A percentile compares a stretch with the other conserved stretches of the same genome.
These are phyloP conservation scores for Phengaris arion DNA, from an alignment of 2,888 invertebrate species.

Conservation along the genomic window DNA sequence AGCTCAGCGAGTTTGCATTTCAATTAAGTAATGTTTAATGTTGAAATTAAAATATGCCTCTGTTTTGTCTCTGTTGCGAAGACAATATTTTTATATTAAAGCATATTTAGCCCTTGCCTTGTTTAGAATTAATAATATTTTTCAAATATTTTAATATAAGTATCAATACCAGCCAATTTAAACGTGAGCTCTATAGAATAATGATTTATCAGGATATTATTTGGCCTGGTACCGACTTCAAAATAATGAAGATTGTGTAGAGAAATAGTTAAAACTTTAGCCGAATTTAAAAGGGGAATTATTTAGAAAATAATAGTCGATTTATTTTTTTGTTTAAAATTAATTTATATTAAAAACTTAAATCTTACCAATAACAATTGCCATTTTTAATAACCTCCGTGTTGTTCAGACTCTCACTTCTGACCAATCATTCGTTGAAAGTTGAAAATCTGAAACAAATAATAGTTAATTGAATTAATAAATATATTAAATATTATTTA, in stretches of 20 bases:
- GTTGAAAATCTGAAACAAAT: constrained; percentile 16
- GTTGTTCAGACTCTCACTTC: not conserved
- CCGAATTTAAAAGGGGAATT: no score
- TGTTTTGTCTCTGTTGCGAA: not conserved
- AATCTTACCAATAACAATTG: constrained; percentile 5
- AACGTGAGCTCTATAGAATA: no score
- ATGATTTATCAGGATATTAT: no score
- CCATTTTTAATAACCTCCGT: constrained; percentile 16
- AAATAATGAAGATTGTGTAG: no score
- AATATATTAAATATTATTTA: not conserved
- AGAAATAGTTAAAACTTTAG: no score
- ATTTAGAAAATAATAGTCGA: no score
- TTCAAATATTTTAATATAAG: no score
- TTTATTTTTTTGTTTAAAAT: not conserved
- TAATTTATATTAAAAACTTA: not conserved
- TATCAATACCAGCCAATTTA: no score
- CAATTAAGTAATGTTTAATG: not conserved
- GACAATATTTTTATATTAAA: no score
- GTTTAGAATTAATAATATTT: no score
- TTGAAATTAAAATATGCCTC: not conserved
- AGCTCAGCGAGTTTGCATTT: not conserved
- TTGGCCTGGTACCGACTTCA: no score
- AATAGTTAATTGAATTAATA: not conserved
- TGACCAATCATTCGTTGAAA: constrained; percentile 11
- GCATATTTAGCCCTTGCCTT: no score